Conservation (phyloP, 2,888 invertebrate genomes). For the Thera britannica region DNA sequence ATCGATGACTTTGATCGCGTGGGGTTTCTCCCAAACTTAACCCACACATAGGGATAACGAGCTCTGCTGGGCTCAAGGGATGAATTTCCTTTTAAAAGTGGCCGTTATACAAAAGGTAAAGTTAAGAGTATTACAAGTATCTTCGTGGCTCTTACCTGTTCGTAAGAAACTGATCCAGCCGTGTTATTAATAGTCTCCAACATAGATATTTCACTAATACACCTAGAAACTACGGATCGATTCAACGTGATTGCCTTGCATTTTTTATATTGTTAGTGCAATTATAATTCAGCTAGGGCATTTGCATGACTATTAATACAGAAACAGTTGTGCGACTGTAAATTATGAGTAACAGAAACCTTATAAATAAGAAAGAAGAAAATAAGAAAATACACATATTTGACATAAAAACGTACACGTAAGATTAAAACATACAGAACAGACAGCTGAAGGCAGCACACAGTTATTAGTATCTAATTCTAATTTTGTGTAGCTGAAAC, state of each 20-base stretch:
- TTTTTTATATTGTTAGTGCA: constrained; percentile 1
- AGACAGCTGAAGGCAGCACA: too few relatives aligned
- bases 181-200: too few relatives aligned
- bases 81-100: not conserved
- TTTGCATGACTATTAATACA: not conserved
- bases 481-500: too few relatives aligned
- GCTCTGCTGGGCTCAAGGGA: too few relatives aligned
- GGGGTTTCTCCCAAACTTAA: too few relatives aligned
- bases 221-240: not conserved
- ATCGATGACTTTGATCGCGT: not conserved
- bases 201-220: not conserved
- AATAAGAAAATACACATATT: too few relatives aligned
- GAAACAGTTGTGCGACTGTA: not conserved
- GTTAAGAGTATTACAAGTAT: not conserved
- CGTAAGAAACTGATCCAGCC: not conserved
- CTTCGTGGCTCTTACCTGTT: not conserved
- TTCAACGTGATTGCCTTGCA: not conserved
- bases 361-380: not conserved
- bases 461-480: too few relatives aligned
- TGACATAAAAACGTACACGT: too few relatives aligned
- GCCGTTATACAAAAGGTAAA: not conserved
- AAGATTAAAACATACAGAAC: too few relatives aligned
- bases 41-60: too few relatives aligned
- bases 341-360: not conserved
- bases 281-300: not conserved